Evolutionary conservation across 2,888 invertebrate species (phyloP), one percentile per base, ranked within the genome.

Genomic region (Cistogaster globosa): DNA sequence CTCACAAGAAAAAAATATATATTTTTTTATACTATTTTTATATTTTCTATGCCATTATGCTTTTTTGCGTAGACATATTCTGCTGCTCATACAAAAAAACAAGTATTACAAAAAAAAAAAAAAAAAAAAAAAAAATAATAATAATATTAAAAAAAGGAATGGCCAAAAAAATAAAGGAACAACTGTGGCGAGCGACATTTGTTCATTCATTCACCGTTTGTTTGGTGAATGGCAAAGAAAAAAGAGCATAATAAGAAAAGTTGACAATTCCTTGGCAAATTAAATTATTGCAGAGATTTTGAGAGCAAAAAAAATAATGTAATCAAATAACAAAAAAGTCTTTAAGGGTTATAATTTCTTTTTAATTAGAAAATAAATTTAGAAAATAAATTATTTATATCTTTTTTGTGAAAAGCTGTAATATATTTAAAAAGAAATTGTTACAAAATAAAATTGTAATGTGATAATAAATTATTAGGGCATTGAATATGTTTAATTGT

Each of bases 281-380:
- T 85, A 85, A 85, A 85, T 85, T 85, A 85, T 85, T 82, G 82
- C 82, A 78, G 82, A 71, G 62, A 79, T 85, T 82, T 82, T 85
- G 75, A 82, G 78, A 82, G 4, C 26, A 26, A 26, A 78, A 81
- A 74, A 36, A 71, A 78, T 63, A 74, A 67, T 11, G 36, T 71
- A 82, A 85, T 78, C 74, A 82, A 85, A 82, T 78, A 81, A 78
- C 51, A 75, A 78, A 69, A 69, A 57, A 60, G 12, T 51, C 58
- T 77, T 51, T 58, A 77, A 83, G 82, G 82, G 71, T 76, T 77
- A 58, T 36, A 83, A 63, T 71, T 76, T 51, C 71, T n/a, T 57
- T 68, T n/a, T n/a, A n/a, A n/a, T n/a, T n/a, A n/a, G 45, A 62
- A 11, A 42, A 62, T 62, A 26, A 22, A n/a, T 42, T 53, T 38